These are phyloP conservation scores for Spea bombifrons DNA, from an alignment of 2,113 vertebrate genomes.

Conservation along the genomic window DNA sequence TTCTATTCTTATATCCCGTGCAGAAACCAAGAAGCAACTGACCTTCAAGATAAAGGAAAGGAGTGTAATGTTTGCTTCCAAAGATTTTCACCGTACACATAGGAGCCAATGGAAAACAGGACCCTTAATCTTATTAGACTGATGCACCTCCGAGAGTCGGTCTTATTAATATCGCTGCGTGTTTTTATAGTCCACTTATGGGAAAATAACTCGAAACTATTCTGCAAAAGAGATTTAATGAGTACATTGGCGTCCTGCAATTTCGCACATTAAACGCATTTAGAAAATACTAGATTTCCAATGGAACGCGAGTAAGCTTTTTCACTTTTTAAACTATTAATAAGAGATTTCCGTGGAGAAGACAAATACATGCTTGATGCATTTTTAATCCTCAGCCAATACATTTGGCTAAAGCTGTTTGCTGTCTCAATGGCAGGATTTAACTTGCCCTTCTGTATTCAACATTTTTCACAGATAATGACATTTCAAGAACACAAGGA, in stretches of 20 bases:
- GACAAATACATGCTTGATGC: constrained; percentile 79
- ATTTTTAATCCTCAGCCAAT: constrained; percentile 82
- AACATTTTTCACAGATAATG: constrained; percentile 69
- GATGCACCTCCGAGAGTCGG: constrained; percentile 33
- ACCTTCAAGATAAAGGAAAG: constrained; percentile 39
- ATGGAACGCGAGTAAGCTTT: constrained; percentile 71
- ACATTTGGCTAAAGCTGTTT: constrained; percentile 81
- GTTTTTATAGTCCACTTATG: constrained; percentile 61
- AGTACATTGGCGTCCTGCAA: constrained; percentile 71
- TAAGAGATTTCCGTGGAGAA: constrained; percentile 77
- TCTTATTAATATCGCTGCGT: constrained; percentile 52
- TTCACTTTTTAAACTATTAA: constrained; percentile 78
- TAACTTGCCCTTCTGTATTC: constrained; percentile 72
- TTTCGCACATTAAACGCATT: constrained; percentile 77
- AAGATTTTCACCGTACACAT: constrained; percentile 29
- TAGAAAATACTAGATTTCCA: constrained; percentile 59
- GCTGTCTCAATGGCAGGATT: constrained; percentile 80
- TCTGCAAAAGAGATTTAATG: constrained; percentile 68
- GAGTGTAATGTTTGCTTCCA: constrained; percentile 6
- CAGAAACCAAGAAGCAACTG: constrained; percentile 15
- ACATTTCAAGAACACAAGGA: constrained; percentile 64
- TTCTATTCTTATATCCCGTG: neutral
- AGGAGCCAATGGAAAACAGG: constrained; percentile 33
- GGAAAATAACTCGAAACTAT: constrained; percentile 66
- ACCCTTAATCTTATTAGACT: constrained; percentile 45